Evolutionary conservation across 2,888 invertebrate species (phyloP).

Genomic region (Catocala sponsa): DNA sequence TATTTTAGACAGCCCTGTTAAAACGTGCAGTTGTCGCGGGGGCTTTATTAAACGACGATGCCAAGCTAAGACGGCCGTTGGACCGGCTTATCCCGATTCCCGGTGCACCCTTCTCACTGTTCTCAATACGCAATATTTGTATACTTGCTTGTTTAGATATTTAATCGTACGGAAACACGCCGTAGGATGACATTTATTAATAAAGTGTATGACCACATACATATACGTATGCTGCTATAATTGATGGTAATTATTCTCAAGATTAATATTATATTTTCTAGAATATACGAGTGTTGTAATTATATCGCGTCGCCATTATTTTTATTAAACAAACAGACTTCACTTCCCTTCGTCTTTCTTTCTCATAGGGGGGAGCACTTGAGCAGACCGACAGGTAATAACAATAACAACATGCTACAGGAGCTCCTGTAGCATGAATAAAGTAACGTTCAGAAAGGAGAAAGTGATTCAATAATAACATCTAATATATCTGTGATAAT

Average conservation of each 20-base stretch:
- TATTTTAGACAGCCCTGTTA: constrained; percentile 68
- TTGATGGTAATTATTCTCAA: constrained; percentile 11
- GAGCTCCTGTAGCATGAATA: background rate
- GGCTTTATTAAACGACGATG: constrained; percentile 82
- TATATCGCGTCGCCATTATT: too few relatives aligned
- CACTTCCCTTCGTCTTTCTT: too few relatives aligned
- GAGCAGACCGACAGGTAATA: background rate
- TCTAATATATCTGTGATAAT: constrained; percentile 33
- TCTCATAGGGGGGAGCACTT: background rate
- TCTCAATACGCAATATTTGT: constrained; percentile 75
- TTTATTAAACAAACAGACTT: background rate
- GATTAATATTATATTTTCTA: background rate
- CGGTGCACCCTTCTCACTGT: constrained; percentile 75
- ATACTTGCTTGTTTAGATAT: constrained; percentile 59
- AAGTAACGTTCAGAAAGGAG: background rate
- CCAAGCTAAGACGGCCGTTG: constrained; percentile 82
- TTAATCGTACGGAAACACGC: constrained; percentile 40
- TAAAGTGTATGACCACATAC: constrained; percentile 11
- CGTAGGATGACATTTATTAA: constrained; percentile 31
- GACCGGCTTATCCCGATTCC: constrained; percentile 85
- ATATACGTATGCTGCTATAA: constrained; percentile 6
- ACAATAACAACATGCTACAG: background rate
- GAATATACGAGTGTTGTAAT: background rate
- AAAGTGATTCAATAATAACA: constrained; percentile 38
- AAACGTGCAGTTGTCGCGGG: constrained; percentile 79